A percentile compares a stretch with the other conserved stretches of the same genome.
phyloP scores from a whole-genome alignment of 2,888 invertebrate species.

The Pollenia griseotomentosa region DNA sequence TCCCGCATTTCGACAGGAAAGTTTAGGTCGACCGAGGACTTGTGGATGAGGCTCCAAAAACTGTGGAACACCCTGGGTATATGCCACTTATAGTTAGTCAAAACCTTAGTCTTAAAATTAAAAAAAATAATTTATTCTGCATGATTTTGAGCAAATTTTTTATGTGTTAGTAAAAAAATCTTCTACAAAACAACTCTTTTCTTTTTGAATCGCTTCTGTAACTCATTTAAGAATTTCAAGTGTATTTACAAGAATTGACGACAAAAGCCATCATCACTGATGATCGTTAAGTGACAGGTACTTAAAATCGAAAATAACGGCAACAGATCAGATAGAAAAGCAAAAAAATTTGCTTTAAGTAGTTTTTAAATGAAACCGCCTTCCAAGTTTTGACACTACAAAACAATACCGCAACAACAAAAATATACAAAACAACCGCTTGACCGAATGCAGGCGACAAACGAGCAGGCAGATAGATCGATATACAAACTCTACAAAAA shows the following conservation, averaged over 20 bases:
- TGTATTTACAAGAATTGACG: constrained; percentile 75
- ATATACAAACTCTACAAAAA: background rate
- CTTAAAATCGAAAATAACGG: background rate
- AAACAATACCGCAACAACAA: constrained; percentile 69
- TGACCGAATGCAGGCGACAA: constrained; percentile 24
- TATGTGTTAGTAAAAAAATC: too few relatives aligned
- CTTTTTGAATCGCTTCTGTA: too few relatives aligned
- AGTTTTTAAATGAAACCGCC: constrained; percentile 77
- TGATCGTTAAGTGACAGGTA: constrained; percentile 62
- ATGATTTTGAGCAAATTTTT: too few relatives aligned
- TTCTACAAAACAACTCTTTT: too few relatives aligned
- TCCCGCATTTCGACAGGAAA: too few relatives aligned
- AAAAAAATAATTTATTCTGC: too few relatives aligned
- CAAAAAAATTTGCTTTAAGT: constrained; percentile 74
- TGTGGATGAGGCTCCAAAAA: too few relatives aligned
- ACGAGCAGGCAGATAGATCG: background rate
- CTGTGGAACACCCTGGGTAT: too few relatives aligned
- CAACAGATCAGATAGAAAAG: background rate
- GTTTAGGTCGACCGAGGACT: too few relatives aligned
- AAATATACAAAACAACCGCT: constrained; percentile 35
- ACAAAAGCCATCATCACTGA: constrained; percentile 51
- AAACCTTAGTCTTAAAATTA: too few relatives aligned
- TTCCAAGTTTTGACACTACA: constrained; percentile 77
- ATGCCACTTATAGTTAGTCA: too few relatives aligned
- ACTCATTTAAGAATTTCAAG: constrained; percentile 1